A percentile compares a stretch with the other conserved stretches of the same genome.
Evolutionary conservation across 2,797 vertebrate species (phyloP).

Genomic region (Microtus obscurus): DNA sequence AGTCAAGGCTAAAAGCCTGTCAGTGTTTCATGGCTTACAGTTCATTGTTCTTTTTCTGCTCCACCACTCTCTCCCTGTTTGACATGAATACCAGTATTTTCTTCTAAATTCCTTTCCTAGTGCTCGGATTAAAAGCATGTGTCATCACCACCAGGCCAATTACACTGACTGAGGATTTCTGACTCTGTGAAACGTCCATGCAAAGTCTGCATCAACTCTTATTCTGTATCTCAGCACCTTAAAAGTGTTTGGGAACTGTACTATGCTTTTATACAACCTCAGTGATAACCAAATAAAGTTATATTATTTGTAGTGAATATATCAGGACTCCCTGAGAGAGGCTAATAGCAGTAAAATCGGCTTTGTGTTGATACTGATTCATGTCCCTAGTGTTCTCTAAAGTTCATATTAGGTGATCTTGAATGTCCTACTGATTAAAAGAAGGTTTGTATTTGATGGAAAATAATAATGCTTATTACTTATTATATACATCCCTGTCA

Average conservation of each 20-base stretch:
- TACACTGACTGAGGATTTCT: no score
- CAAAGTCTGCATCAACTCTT: neutral
- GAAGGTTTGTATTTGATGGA: neutral
- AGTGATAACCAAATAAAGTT: slow-evolving; percentile 32
- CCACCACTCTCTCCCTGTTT: neutral
- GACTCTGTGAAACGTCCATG: neutral
- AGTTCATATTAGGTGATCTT: slow-evolving; percentile 2
- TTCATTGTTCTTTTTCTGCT: neutral
- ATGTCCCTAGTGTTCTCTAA: neutral
- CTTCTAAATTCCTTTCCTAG: neutral
- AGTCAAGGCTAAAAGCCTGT: neutral
- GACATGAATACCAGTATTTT: neutral
- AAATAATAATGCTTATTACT: neutral
- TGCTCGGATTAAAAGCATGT: no score
- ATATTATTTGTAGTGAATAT: neutral
- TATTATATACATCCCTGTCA: neutral
- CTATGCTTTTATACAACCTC: neutral
- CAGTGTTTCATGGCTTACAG: neutral
- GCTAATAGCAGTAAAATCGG: neutral
- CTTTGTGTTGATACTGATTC: slow-evolving; percentile 7
- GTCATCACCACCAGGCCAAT: no score
- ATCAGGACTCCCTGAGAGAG: neutral
- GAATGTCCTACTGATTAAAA: neutral
- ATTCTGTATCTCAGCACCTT: neutral
- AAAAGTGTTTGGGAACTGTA: neutral